A percentile compares a stretch with the other conserved stretches of the same genome.
phyloP scores from a whole-genome alignment of 1,140 invertebrate species.

The Drosophila setifemur region DNA sequence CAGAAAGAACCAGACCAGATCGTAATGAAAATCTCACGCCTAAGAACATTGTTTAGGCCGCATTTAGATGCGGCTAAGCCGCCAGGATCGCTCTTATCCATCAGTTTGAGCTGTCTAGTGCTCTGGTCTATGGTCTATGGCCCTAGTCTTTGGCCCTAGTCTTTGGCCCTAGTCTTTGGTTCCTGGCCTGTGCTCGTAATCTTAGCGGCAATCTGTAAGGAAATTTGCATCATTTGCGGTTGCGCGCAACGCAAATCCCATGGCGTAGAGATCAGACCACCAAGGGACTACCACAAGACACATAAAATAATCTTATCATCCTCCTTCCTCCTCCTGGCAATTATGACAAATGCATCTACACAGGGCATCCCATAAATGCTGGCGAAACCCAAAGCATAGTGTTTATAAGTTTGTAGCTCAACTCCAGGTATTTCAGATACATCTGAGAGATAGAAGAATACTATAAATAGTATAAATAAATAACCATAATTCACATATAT shows the following conservation, averaged over 20 bases:
- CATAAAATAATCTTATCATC: conserved; percentile 17
- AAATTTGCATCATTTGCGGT: conserved; percentile 74
- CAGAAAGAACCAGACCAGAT: neutral
- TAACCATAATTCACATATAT: no score
- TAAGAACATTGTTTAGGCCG: conserved; percentile 70
- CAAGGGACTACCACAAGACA: conserved; percentile 15
- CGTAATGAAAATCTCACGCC: conserved; percentile 72
- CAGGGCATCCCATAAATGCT: no score
- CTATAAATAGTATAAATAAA: no score
- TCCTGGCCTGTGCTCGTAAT: conserved; percentile 21
- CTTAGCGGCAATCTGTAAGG: conserved; percentile 67
- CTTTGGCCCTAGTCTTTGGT: neutral
- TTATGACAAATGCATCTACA: conserved; percentile 30
- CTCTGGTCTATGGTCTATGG: neutral
- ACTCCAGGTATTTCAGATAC: neutral
- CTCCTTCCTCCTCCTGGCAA: conserved; percentile 3
- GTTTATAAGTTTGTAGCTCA: no score
- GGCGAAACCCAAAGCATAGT: no score
- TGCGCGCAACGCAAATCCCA: conserved; percentile 56
- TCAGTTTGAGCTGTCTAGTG: neutral
- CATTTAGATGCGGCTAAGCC: conserved; percentile 72
- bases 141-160: neutral
- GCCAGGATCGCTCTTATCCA: conserved; percentile 14
- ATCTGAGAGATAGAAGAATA: no score
- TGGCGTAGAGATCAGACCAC: conserved; percentile 29